A percentile compares a stretch with the other conserved stretches of the same genome.
These are phyloP conservation scores for Dasysyrphus albostriatus DNA, from an alignment of 2,888 invertebrate species.

Conservation along the genomic window DNA sequence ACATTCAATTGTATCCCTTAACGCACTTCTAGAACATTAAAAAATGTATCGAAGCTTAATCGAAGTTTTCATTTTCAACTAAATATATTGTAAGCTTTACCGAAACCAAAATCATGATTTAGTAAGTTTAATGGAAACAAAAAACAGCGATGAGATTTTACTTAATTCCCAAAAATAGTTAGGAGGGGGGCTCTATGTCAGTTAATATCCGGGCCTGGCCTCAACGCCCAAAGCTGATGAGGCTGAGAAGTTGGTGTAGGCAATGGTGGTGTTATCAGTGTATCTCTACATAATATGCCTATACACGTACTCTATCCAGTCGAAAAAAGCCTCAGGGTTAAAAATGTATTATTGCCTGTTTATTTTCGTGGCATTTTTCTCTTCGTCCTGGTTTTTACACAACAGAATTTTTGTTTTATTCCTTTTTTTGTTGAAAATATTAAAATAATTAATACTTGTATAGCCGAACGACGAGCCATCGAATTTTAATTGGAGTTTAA, in stretches of 20 bases:
- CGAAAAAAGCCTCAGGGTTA: slow-evolving; percentile 14
- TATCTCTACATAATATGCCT: slow-evolving; percentile 7
- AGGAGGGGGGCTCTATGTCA: too few species aligned
- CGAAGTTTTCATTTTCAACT: not conserved
- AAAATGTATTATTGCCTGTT: slow-evolving; percentile 43
- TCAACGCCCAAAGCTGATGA: not conserved
- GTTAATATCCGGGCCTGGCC: not conserved
- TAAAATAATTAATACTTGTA: slow-evolving; percentile 55
- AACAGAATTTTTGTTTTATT: slow-evolving; percentile 6
- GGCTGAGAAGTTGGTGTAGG: too few species aligned
- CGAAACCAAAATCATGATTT: not conserved
- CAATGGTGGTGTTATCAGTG: not conserved
- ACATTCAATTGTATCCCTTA: too few species aligned
- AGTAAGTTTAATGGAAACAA: not conserved
- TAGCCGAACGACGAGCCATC: slow-evolving; percentile 42
- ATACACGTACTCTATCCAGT: not conserved
- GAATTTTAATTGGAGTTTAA: slow-evolving; percentile 71
- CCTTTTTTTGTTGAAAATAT: slow-evolving; percentile 15
- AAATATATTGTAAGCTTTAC: not conserved
- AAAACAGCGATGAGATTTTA: too few species aligned
- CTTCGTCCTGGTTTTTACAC: slow-evolving; percentile 33
- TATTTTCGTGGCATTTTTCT: slow-evolving; percentile 21
- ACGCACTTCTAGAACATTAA: not conserved
- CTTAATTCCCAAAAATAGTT: too few species aligned
- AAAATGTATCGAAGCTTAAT: not conserved